Percentiles rank a stretch among this genome's conserved stretches.
phyloP scores from a whole-genome alignment of 1,140 invertebrate genomes.

The Bradynema listronoti region DNA sequence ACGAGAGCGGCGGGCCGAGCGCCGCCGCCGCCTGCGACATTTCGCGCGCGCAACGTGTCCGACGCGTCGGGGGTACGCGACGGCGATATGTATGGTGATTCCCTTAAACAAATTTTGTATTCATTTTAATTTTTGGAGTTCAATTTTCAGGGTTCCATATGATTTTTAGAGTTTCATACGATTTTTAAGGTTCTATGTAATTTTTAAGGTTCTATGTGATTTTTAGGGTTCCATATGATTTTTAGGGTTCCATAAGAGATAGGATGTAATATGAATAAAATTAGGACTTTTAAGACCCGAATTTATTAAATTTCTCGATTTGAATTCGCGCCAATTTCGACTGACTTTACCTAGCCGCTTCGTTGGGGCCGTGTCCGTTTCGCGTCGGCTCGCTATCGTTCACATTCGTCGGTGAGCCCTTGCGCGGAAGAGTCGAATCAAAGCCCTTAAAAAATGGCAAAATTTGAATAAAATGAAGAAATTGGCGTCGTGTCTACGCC shows the following conservation, averaged over 20 bases:
- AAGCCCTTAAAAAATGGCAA: too few relatives aligned
- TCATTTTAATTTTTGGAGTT: not conserved
- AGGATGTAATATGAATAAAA: too few relatives aligned
- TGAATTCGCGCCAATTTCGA: not conserved
- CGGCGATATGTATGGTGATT: not conserved
- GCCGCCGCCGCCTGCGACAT: not conserved
- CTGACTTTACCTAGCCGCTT: too few relatives aligned
- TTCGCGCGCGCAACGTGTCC: conserved; percentile 5
- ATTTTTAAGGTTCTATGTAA: too few relatives aligned
- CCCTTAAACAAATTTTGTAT: not conserved
- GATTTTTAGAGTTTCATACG: not conserved
- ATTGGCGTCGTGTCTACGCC: conserved; percentile 12
- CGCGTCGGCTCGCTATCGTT: too few relatives aligned
- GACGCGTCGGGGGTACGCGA: not conserved
- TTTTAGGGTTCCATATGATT: too few relatives aligned
- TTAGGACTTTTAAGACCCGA: not conserved
- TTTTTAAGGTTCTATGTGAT: too few relatives aligned
- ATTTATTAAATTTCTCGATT: not conserved
- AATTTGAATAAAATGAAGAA: too few relatives aligned
- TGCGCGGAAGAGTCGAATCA: too few relatives aligned
- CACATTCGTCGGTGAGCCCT: too few relatives aligned
- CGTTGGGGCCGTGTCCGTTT: too few relatives aligned
- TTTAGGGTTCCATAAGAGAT: too few relatives aligned
- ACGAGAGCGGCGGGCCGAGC: not conserved
- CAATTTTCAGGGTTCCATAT: not conserved